Conservation (phyloP, 2,113 vertebrate genomes). For the Chlorodrepanis virens region DNA sequence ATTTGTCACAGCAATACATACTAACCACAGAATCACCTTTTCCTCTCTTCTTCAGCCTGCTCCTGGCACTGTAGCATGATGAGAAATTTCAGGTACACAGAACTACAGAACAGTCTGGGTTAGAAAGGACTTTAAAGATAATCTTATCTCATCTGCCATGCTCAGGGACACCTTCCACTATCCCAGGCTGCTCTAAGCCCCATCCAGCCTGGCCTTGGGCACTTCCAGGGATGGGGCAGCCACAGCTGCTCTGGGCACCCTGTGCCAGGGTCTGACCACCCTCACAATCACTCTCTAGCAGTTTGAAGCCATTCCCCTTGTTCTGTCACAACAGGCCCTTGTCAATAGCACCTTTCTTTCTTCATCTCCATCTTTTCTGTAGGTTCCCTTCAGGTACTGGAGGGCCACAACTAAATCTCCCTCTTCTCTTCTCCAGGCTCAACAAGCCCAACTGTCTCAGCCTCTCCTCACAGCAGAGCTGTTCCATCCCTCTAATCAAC, state of each 20-base stretch:
- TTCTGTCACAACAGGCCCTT: neutral
- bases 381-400: neutral
- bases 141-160: neutral
- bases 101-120: neutral
- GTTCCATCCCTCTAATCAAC: neutral
- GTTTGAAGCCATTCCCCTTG: neutral
- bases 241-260: neutral
- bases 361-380: neutral
- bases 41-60: neutral
- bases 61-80: neutral
- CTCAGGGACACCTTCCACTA: neutral
- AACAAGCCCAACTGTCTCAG: neutral
- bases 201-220: neutral
- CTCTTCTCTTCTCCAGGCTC: neutral
- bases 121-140: neutral
- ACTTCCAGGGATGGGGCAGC: neutral
- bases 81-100: neutral
- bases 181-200: neutral
- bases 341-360: too few species aligned
- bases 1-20: neutral
- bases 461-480: neutral
- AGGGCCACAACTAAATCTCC: neutral
- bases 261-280: neutral
- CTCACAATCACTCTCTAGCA: neutral
- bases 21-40: neutral